Evolutionary conservation across 1,140 invertebrate genomes (phyloP).

Genomic region (Temnothorax nylanderi): DNA sequence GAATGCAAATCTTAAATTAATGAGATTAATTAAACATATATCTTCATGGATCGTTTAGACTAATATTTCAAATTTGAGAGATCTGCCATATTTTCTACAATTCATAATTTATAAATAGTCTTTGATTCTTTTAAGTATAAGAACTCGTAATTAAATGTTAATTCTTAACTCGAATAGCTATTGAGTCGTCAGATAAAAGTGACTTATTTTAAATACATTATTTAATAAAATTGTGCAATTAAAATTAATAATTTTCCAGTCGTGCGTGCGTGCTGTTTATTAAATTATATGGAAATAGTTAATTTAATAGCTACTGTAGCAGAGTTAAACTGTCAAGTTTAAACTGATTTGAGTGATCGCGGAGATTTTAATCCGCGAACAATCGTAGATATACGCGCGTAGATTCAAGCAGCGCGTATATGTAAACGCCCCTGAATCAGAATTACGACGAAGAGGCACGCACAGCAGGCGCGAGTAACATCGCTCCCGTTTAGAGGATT

Average conservation of each 20-base stretch:
- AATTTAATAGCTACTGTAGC: neutral
- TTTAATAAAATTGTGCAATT: neutral
- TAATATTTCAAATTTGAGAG: neutral
- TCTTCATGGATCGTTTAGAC: neutral
- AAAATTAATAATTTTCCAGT: neutral
- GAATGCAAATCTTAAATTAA: neutral
- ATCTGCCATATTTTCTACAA: neutral
- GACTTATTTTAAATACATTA: neutral
- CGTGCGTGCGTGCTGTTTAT: neutral
- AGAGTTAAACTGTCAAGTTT: neutral
- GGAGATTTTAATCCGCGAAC: neutral
- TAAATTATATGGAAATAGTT: neutral
- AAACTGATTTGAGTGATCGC: neutral
- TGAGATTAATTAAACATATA: neutral
- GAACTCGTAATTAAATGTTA: too few relatives aligned
- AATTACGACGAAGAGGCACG: neutral
- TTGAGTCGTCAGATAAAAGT: neutral
- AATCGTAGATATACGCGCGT: neutral
- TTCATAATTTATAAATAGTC: neutral
- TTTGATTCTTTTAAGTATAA: neutral
- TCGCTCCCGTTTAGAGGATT: constrained; percentile 25
- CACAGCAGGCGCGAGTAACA: neutral
- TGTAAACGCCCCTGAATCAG: neutral
- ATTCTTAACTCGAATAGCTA: too few relatives aligned
- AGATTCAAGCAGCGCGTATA: neutral